Evolutionary conservation across 1,140 invertebrate species (phyloP).

Genomic region (Drosophila guanche): DNA sequence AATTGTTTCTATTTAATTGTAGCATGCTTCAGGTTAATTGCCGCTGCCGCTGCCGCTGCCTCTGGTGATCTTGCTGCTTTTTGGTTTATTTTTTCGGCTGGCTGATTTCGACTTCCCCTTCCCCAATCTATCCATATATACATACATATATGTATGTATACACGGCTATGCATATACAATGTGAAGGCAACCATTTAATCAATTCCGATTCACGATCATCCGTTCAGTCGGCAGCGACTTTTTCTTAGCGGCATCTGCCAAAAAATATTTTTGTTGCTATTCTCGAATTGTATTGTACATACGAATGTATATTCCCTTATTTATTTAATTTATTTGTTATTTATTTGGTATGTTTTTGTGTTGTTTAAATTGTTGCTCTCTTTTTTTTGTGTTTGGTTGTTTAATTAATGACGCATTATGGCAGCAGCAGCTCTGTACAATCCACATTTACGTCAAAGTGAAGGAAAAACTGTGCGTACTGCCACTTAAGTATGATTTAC

Average conservation of each 20-base stretch:
- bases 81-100: conserved; percentile 46
- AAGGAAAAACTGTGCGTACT: conserved; percentile 25
- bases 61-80: conserved; percentile 13
- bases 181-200: conserved; percentile 74
- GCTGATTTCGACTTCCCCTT: conserved; percentile 42
- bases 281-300: conserved; percentile 23
- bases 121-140: conserved; percentile 40
- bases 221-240: conserved; percentile 42
- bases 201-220: conserved; percentile 61
- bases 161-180: conserved; percentile 34
- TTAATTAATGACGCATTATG: conserved; percentile 77
- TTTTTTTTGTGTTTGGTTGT: conserved; percentile 47
- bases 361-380: conserved; percentile 25
- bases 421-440: conserved; percentile 38
- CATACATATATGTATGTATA: conserved; percentile 7
- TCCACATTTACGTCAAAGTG: conserved; percentile 59
- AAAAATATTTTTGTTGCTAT: conserved; percentile 50
- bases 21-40: conserved; percentile 61
- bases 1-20: conserved; percentile 69
- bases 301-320: conserved; percentile 32
- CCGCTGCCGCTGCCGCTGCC: background rate
- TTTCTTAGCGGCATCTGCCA: conserved; percentile 59
- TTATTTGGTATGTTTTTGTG: conserved; percentile 66
- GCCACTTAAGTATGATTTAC: conserved; percentile 40
- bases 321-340: conserved; percentile 80